Percentiles rank a stretch among this genome's conserved stretches.
phyloP scores from a whole-genome alignment of 2,888 invertebrate genomes.

The Xanthostigma xanthostigma region DNA sequence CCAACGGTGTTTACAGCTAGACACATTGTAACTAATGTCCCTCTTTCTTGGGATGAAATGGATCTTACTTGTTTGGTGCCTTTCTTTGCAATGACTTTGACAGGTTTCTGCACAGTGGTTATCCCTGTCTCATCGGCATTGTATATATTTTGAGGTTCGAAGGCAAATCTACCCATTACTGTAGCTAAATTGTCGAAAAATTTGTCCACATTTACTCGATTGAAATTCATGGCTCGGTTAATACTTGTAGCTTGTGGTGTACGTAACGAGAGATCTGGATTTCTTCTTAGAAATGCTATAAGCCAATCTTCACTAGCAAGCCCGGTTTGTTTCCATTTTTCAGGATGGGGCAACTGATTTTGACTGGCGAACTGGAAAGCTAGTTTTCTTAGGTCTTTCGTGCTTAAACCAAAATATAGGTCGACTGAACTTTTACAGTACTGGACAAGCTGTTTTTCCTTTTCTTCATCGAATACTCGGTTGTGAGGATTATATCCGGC shows the following conservation, averaged over 20 bases:
- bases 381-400: slow-evolving; percentile 10
- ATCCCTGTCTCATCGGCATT: slow-evolving; percentile 13
- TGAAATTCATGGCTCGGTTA: slow-evolving; percentile 12
- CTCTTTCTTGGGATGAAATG: slow-evolving; percentile 19
- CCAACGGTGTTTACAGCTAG: slow-evolving; percentile 9
- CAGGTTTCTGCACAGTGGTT: slow-evolving; percentile 13
- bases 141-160: slow-evolving; percentile 10
- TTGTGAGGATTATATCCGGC: slow-evolving; percentile 4
- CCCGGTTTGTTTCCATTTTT: slow-evolving; percentile 1
- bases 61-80: slow-evolving; percentile 12
- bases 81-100: not conserved
- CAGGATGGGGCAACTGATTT: not conserved
- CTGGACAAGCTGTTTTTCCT: slow-evolving; percentile 6
- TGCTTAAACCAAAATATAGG: slow-evolving; percentile 8
- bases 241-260: slow-evolving; percentile 11
- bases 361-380: slow-evolving; percentile 7
- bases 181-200: slow-evolving; percentile 9
- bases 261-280: slow-evolving; percentile 10
- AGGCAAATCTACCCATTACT: slow-evolving; percentile 6
- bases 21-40: slow-evolving; percentile 9
- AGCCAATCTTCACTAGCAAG: slow-evolving; percentile 8
- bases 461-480: slow-evolving; percentile 1
- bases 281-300: slow-evolving; percentile 5
- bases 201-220: slow-evolving; percentile 9
- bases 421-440: slow-evolving; percentile 7